Evolutionary conservation across 1,140 invertebrate genomes (phyloP), one percentile per base, ranked within the genome.

Genomic region (Hormaphis cornu): DNA sequence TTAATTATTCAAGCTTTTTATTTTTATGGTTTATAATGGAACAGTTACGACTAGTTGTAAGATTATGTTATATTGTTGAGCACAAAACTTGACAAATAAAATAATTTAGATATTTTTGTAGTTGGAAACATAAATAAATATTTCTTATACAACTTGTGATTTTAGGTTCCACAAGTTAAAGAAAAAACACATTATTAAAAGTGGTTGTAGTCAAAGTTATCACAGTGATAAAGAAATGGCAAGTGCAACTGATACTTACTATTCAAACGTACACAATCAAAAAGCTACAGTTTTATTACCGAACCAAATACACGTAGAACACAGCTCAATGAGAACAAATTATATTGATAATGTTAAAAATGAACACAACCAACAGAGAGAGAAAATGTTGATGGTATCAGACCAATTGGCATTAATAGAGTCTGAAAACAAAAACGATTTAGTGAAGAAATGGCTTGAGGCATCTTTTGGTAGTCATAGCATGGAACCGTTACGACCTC

Each of bases 391-490:
- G n/a, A 26, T 40, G 14, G 44, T 50, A 18, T 16, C 35, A 20
- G 18, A 26, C 9, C 44, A 28, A 7, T 6, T 37, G 3, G 20
- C 33, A n/a, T 40, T 58, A 50, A n/a, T n/a, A n/a, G 10, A 24
- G 4, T 30, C 61, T 30, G 44, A 66, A 5, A 66, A 74, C 78
- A 61, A 46, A 24, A 72, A 71, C 69, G 26, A 40, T 18, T 35
- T 26, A 73, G 84, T 87, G 73, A 88, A 87, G 74, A 85, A 87
- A 59, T 89, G 87, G 87, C 86, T 86, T 75, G 87, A 89, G 76
- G 88, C 86, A 1, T 86, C 85, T 8, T 75, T 88, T 46, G 87
- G n/a, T n/a, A n/a, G n/a, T n/a, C n/a, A 88, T 78, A 82, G 58
- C n/a, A 59, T 28, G 18, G 59, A 63, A 3, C 33, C 42, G 14